These are phyloP conservation scores for Acanthurus lineatus DNA, from an alignment of 2,797 vertebrate species.

Conservation along the genomic window DNA sequence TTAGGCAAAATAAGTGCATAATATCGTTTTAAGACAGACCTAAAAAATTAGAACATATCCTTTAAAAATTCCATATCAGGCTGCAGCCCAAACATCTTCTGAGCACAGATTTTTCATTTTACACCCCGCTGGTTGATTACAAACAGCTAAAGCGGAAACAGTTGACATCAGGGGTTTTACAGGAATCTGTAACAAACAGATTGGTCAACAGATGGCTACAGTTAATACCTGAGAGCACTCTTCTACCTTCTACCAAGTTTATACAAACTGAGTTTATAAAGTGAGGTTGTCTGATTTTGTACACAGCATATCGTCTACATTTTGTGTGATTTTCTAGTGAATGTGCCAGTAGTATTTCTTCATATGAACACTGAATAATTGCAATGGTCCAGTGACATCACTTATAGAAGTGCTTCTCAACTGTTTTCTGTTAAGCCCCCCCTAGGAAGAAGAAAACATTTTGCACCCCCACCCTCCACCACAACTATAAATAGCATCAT, in stretches of 20 bases:
- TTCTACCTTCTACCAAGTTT: neutral
- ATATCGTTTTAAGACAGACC: neutral
- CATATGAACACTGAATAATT: neutral
- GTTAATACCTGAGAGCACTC: neutral
- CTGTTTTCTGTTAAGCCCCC: too few relatives aligned
- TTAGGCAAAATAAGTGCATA: too few relatives aligned
- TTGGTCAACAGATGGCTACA: conserved; percentile 18
- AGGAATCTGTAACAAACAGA: conserved; percentile 1
- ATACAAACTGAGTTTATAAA: neutral
- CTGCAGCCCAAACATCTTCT: neutral
- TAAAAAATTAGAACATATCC: neutral
- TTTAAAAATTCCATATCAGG: neutral
- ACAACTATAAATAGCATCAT: too few relatives aligned
- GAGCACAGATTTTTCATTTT: too few relatives aligned
- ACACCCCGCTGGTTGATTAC: conserved; percentile 1
- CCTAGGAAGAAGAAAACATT: too few relatives aligned
- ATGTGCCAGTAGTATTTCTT: neutral
- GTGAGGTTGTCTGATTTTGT: neutral
- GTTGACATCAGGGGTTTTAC: conserved; percentile 9
- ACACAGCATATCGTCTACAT: neutral
- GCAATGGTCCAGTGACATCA: neutral
- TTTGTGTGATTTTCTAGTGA: neutral
- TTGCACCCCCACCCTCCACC: too few relatives aligned
- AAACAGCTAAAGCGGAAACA: conserved; percentile 12
- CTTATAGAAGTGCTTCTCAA: too few relatives aligned